Conservation (phyloP, 2,797 vertebrate genomes). For the Anolis apletophallus region DNA sequence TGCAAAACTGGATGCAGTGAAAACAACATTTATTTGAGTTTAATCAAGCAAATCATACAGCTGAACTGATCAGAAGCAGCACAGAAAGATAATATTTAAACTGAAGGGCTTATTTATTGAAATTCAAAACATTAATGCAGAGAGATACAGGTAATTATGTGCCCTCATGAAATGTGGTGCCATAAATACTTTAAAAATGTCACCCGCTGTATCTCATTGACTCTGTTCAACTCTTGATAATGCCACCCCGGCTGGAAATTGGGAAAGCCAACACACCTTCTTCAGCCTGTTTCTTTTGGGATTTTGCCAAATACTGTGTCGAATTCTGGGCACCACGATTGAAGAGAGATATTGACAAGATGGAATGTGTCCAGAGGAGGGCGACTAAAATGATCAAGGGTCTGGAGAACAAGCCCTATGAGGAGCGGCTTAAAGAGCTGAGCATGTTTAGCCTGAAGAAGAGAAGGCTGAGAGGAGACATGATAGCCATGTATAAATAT, state of each 20-base stretch:
- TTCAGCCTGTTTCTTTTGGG: neutral
- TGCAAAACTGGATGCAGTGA: slow-evolving; percentile 46
- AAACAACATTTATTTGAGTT: slow-evolving; percentile 51
- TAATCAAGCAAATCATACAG: slow-evolving; percentile 42
- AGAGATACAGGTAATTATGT: slow-evolving; percentile 30
- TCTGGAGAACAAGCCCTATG: no score
- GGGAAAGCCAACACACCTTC: neutral
- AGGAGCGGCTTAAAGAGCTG: no score
- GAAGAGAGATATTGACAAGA: no score
- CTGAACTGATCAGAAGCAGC: slow-evolving; percentile 36
- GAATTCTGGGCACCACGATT: no score
- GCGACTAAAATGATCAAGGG: no score
- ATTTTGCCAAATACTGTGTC: no score
- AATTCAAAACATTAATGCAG: slow-evolving; percentile 37
- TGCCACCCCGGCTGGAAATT: neutral
- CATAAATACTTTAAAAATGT: slow-evolving; percentile 16
- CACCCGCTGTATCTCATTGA: neutral
- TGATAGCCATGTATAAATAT: no score
- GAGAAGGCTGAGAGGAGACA: no score
- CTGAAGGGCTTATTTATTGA: slow-evolving; percentile 39
- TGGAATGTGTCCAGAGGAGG: no score
- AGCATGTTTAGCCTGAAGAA: no score
- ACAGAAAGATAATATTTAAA: slow-evolving; percentile 43
- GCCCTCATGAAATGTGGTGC: neutral
- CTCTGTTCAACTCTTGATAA: neutral